phyloP scores from a whole-genome alignment of 2,113 vertebrate genomes.

The Phodopus roborovskii region DNA sequence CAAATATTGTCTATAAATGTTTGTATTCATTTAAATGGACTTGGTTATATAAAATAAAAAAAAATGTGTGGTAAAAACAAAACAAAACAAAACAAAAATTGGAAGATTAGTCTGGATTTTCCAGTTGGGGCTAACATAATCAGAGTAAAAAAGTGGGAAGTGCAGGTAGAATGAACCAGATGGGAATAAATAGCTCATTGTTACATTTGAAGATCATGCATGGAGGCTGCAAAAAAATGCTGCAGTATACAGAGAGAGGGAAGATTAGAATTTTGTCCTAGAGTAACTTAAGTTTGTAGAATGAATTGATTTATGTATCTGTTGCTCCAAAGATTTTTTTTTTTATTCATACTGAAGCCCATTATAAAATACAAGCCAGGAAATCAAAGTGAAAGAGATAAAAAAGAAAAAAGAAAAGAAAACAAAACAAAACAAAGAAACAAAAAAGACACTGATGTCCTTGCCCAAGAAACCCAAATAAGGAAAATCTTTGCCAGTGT shows the following conservation, averaged over 20 bases:
- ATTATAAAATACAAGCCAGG: background rate
- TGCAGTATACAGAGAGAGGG: background rate
- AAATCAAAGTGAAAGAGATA: background rate
- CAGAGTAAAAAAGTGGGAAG: background rate
- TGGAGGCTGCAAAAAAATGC: background rate
- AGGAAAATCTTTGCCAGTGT: background rate
- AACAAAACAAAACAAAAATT: no score
- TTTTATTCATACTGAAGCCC: background rate
- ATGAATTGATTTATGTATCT: background rate
- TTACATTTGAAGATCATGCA: background rate
- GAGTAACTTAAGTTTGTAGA: background rate
- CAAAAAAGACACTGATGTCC: background rate
- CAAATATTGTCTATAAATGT: no score
- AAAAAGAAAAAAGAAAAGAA: no score
- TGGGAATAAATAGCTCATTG: background rate
- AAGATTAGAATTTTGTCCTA: background rate
- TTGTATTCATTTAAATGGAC: no score
- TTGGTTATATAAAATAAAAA: no score
- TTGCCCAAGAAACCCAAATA: background rate
- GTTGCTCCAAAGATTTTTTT: background rate
- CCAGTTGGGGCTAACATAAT: rapidly evolving
- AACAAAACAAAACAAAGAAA: no score
- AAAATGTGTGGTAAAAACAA: no score
- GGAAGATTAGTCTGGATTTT: background rate
- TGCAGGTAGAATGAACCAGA: no score